A percentile compares a stretch with the other conserved stretches of the same genome.
These are phyloP conservation scores for Leptinotarsa texana DNA, from an alignment of 1,140 invertebrate species.

Conservation along the genomic window DNA sequence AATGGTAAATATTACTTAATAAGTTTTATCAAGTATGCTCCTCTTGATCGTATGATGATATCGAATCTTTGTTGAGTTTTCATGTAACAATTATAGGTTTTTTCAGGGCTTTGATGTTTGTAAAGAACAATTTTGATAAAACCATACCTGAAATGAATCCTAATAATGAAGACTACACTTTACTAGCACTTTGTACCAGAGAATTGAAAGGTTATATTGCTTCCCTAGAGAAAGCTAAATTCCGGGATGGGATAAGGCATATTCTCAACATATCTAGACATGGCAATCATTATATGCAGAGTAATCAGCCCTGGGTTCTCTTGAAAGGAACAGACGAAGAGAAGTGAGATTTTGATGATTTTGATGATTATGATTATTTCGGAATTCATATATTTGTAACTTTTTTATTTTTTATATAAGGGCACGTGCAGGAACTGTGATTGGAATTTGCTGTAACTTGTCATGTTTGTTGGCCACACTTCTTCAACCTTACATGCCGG, in stretches of 20 bases:
- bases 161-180: slow-evolving; percentile 70
- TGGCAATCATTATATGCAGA: slow-evolving; percentile 97
- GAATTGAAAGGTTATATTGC: slow-evolving; percentile 80
- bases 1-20: too few relatives aligned
- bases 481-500: slow-evolving; percentile 92
- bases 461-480: slow-evolving; percentile 80
- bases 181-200: slow-evolving; percentile 81
- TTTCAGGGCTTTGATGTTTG: slow-evolving; percentile 82
- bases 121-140: slow-evolving; percentile 82
- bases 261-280: slow-evolving; percentile 87
- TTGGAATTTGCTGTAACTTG: slow-evolving; percentile 86
- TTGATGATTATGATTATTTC: too few relatives aligned
- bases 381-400: background rate
- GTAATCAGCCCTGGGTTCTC: slow-evolving; percentile 91
- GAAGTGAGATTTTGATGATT: slow-evolving; percentile 62
- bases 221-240: slow-evolving; percentile 79
- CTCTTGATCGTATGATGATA: too few relatives aligned
- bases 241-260: slow-evolving; percentile 85
- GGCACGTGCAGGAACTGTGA: slow-evolving; percentile 78
- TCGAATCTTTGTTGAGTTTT: too few relatives aligned
- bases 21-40: too few relatives aligned
- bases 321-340: slow-evolving; percentile 81
- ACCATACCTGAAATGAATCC: slow-evolving; percentile 74
- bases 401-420: slow-evolving; percentile 56
- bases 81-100: background rate